Conservation (phyloP, 1,140 invertebrate genomes). For the Augochlora pura region DNA sequence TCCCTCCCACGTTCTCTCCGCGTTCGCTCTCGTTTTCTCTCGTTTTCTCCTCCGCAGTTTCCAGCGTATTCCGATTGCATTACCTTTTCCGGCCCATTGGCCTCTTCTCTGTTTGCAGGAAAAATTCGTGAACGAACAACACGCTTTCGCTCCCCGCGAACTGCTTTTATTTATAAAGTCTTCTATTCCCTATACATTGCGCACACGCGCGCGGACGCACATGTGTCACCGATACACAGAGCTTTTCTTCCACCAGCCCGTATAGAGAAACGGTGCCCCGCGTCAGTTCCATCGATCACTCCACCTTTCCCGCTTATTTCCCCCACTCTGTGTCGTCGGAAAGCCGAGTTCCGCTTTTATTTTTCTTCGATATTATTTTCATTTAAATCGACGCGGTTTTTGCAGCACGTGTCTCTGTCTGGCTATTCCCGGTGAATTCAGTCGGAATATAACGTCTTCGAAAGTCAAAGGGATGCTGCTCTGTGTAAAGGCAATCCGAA, state of each 20-base stretch:
- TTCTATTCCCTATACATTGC: too few relatives aligned
- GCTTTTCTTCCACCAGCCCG: too few relatives aligned
- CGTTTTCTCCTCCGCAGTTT: neutral
- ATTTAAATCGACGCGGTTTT: neutral
- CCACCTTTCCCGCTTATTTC: neutral
- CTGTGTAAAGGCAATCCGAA: too few relatives aligned
- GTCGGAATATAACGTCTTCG: neutral
- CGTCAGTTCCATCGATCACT: too few relatives aligned
- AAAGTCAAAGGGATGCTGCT: neutral
- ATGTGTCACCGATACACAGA: too few relatives aligned
- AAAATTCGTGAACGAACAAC: conserved; percentile 16
- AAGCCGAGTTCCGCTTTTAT: neutral
- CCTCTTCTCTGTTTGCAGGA: conserved; percentile 25
- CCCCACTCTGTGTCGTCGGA: neutral
- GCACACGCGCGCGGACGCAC: too few relatives aligned
- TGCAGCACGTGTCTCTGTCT: neutral
- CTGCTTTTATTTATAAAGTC: conserved; percentile 13
- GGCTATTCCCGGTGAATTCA: neutral
- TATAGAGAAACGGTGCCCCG: too few relatives aligned
- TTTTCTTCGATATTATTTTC: neutral
- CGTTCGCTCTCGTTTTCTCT: too few relatives aligned
- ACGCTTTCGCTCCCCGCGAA: conserved; percentile 2
- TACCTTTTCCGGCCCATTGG: conserved; percentile 51
- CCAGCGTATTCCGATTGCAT: conserved; percentile 53
- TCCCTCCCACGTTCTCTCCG: too few relatives aligned